Percentiles rank a stretch among this genome's conserved stretches.
Evolutionary conservation across 2,113 vertebrate species (phyloP).

Genomic region (Syngnathus typhle): DNA sequence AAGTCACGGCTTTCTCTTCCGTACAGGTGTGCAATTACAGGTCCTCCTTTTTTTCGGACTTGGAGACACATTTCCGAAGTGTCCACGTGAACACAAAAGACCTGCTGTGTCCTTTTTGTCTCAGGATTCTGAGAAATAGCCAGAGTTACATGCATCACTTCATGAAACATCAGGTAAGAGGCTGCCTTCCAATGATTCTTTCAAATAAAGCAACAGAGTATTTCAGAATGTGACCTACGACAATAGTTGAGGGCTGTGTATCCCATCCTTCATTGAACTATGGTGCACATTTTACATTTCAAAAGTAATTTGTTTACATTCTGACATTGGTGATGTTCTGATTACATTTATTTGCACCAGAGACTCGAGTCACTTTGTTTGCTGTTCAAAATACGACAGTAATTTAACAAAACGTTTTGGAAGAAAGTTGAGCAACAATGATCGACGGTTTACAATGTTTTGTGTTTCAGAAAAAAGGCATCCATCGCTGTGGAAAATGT

Average conservation of each 20-base stretch:
- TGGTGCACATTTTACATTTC: too few species aligned
- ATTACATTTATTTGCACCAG: too few species aligned
- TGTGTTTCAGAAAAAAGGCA: conserved; percentile 82
- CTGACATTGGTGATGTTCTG: too few species aligned
- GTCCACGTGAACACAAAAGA: conserved; percentile 94
- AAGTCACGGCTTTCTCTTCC: conserved; percentile 13
- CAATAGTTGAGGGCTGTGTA: too few species aligned
- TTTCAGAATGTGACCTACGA: not conserved
- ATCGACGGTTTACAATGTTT: not conserved
- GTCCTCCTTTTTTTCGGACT: conserved; percentile 91
- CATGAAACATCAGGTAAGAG: conserved; percentile 92
- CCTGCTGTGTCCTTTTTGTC: conserved; percentile 94
- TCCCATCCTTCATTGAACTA: too few species aligned
- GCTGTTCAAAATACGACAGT: conserved; percentile 3
- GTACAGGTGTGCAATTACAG: conserved; percentile 90
- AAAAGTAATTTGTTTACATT: too few species aligned
- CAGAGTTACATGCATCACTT: conserved; percentile 95
- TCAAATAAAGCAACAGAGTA: conserved; percentile 20
- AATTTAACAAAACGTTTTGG: not conserved
- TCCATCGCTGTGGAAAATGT: conserved; percentile 94
- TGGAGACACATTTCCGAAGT: conserved; percentile 91
- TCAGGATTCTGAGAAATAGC: conserved; percentile 90
- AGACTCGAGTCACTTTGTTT: too few species aligned
- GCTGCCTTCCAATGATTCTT: not conserved
- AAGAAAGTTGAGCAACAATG: not conserved